Evolutionary conservation across 37 sponge, comb jelly and placozoan genomes (phyloP), one percentile per base, ranked within the genome.

Genomic region (Aplysina aerophoba): DNA sequence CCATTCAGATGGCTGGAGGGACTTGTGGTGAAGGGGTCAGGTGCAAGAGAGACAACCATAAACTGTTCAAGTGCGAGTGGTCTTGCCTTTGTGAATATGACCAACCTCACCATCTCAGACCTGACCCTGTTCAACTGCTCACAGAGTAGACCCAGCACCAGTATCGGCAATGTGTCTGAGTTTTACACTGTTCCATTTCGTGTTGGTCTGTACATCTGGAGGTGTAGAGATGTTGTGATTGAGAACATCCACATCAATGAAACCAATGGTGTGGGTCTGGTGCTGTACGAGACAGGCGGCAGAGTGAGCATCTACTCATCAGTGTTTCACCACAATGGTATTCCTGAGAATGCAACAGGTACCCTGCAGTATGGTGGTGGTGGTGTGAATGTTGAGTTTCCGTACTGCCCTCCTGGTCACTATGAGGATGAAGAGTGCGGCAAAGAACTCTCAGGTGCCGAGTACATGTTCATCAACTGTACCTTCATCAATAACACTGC

Each of bases 41-140:
- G 71, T 69, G 35, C 71, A 17, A 3, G 1, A 3, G 71, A 69
- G 71, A 69, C 34, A 1, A 69, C 30, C 30, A 27, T 69, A 17
- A 4, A n/a, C 71, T 69, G 71, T 69, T 69, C 33, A 30, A 25
- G 33, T 31, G 71, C 31, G 4, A 17, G 28, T 69, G 71, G 71
- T 17, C 34, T 69, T 69, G 71, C 71, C 19, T 69, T 69, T 69
- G 71, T 69, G 71, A 69, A 69, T 30, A 69, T 69, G 71, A 69
- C 71, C 28, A 69, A 69, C 34, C 33, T 69, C 34, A 69, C 28
- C 34, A 69, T 69, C 71, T 69, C 71, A 17, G 34, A 69, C 31
- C 71, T 69, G 33, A 34, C 71, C 1, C 34, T 69, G 28, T 31
- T 69, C 34, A n/a, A 30, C 27, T 69, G 71, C 34, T 31, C 34